Evolutionary conservation across 2,888 invertebrate genomes (phyloP).

Genomic region (Plagiodera versicolora): DNA sequence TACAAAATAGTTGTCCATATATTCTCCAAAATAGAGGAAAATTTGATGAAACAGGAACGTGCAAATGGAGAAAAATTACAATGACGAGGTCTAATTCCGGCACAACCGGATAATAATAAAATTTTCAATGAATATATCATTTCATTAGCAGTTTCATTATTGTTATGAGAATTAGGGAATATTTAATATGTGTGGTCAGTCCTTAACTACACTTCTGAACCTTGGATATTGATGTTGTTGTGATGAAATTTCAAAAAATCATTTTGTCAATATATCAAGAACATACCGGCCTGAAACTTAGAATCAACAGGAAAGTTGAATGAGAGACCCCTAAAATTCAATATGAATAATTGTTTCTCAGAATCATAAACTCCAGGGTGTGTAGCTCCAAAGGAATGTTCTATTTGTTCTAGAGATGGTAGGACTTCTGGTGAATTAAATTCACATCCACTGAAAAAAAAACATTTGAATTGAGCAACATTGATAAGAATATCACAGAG

Average conservation of each 20-base stretch:
- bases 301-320: conserved; percentile 97
- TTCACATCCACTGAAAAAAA: conserved; percentile 67
- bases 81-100: too few relatives aligned
- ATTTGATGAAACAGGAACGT: background rate
- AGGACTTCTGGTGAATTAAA: conserved; percentile 93
- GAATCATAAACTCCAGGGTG: conserved; percentile 98
- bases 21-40: too few relatives aligned
- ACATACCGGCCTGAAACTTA: conserved; percentile 67
- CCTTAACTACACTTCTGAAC: too few relatives aligned
- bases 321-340: conserved; percentile 95
- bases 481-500: background rate
- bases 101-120: background rate
- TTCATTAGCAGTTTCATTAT: too few relatives aligned
- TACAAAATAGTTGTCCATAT: background rate
- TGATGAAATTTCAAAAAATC: too few relatives aligned
- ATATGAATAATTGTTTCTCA: conserved; percentile 90
- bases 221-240: too few relatives aligned
- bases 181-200: too few relatives aligned
- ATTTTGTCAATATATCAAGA: too few relatives aligned
- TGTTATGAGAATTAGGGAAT: too few relatives aligned
- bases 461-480: background rate
- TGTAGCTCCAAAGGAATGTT: conserved; percentile 98
- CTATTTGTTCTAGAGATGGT: conserved; percentile 97
- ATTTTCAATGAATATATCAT: background rate
- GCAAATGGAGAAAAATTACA: background rate